Evolutionary conservation across 2,888 invertebrate species (phyloP).

Genomic region (Lathronympha strigana): DNA sequence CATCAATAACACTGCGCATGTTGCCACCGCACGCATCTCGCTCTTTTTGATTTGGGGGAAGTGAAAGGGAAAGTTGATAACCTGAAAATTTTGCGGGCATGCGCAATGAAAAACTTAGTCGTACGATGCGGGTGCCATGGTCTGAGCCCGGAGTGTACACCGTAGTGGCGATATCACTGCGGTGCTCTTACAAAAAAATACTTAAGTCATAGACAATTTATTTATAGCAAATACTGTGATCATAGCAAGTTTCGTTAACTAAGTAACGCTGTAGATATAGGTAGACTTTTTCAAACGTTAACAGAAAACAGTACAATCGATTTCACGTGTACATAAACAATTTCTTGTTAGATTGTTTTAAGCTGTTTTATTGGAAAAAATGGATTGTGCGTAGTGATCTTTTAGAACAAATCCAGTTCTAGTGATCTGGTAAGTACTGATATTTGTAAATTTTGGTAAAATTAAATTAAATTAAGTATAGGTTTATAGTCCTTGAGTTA

Average conservation of each 20-base stretch:
- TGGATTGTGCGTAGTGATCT: constrained; percentile 40
- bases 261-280: constrained; percentile 32
- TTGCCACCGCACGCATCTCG: constrained; percentile 53
- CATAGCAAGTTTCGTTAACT: constrained; percentile 37
- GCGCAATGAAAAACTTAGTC: constrained; percentile 58
- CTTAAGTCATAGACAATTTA: constrained; percentile 27
- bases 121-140: constrained; percentile 42
- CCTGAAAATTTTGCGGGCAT: constrained; percentile 66
- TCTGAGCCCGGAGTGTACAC: constrained; percentile 24
- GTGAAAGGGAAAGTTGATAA: constrained; percentile 65
- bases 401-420: constrained; percentile 10
- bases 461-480: neutral
- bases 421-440: constrained; percentile 27
- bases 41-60: constrained; percentile 54
- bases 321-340: constrained; percentile 32
- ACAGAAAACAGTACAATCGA: constrained; percentile 29
- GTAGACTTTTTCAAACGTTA: constrained; percentile 26
- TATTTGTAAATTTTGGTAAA: neutral
- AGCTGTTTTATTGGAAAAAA: constrained; percentile 27
- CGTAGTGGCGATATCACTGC: constrained; percentile 31
- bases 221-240: constrained; percentile 43
- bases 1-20: constrained; percentile 82
- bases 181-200: constrained; percentile 38
- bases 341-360: constrained; percentile 27
- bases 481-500: constrained; percentile 2